A percentile compares a stretch with the other conserved stretches of the same genome.
These are phyloP conservation scores for Anomalospiza imberbis DNA, from an alignment of 2,797 vertebrate genomes.

Conservation along the genomic window DNA sequence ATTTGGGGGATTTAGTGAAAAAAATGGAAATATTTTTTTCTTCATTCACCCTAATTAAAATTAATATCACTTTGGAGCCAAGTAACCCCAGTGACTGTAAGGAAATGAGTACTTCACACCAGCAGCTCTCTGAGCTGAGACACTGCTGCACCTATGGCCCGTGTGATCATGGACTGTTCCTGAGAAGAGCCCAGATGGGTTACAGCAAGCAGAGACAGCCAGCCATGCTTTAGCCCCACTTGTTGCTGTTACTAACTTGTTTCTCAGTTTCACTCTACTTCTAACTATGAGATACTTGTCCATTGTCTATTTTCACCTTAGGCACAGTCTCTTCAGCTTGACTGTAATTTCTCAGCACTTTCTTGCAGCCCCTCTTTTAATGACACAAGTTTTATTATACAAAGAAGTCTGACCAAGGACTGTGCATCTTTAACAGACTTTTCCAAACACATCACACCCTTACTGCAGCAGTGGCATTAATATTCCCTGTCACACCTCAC, in stretches of 20 bases:
- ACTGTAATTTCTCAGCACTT: background rate
- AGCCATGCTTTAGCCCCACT: background rate
- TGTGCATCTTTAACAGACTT: background rate
- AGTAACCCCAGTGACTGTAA: background rate
- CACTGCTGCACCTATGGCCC: slow-evolving; percentile 10
- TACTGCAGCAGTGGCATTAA: background rate
- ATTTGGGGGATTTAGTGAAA: background rate
- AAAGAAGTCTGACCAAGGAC: background rate
- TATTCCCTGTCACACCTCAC: background rate
- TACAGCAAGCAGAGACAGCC: background rate
- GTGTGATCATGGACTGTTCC: slow-evolving; percentile 40
- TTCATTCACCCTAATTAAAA: slow-evolving; percentile 47
- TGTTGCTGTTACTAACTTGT: background rate
- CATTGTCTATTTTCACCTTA: background rate
- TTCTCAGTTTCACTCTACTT: background rate
- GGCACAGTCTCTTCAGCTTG: background rate
- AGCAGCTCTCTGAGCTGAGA: background rate
- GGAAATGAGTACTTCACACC: background rate
- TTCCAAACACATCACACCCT: background rate
- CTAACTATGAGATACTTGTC: background rate
- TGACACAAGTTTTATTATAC: background rate
- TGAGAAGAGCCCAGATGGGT: background rate
- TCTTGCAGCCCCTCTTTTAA: background rate
- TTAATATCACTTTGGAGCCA: slow-evolving; percentile 19
- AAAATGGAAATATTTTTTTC: background rate